Evolutionary conservation across 1,140 invertebrate genomes (phyloP), one percentile per base, ranked within the genome.

Genomic region (Dendroctonus ponderosae): DNA sequence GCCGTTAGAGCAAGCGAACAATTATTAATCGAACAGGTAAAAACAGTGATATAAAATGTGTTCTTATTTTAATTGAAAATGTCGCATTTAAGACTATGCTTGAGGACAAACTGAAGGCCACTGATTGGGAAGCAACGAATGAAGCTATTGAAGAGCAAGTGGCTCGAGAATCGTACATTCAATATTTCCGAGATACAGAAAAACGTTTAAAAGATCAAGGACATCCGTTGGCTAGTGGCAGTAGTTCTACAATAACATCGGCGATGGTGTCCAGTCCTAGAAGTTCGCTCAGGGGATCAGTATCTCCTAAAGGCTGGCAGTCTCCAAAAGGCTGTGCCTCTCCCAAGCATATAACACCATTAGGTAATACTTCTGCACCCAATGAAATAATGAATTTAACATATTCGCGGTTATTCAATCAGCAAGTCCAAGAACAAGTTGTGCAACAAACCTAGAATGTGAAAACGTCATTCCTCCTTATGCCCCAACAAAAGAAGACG

Each of bases 101-200:
- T 57, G 91, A 96, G 79, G 94, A 97, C 77, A 97, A 96, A 79
- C 79, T 97, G 38, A 86, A 89, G 76, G 93, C 93, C 50, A 94
- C 93, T 46, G 94, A 97, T 79, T 96, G 92, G 91, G 93, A 97
- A 79, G 90, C 93, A 9, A 97, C 94, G 0, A 93, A 94, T 78
- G 92, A 96, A 79, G 91, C 91, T 38, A 91, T 97, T 60, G 91
- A 94, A 76, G 92, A 96, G 79, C 92, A 96, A 81, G 89, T 93
- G 11, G 92, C 92, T 0, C 80, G 91, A 38, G 93, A 96, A 79
- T 94, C 91, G 62, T 96, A 96, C 77, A 82, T 96, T 51, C 91
- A 95, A 78, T 96, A 75, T 72, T 76, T 76, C 52, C 71, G 76
- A 12, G 77, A 79, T 66, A 72, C 72, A n/a, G 76, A 78, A 57